Evolutionary conservation across 2,113 vertebrate genomes (phyloP).

Genomic region (crab-eating macaque (Macaca fascicularis)): T2T-MFA8v1.1 NC_088381.1:83898501-83899000

Average conservation of each 20-base stretch:
- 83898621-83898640: background rate
- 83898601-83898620: background rate
- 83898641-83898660: background rate
- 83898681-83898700: background rate
- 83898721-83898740: background rate
- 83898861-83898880: background rate
- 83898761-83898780: background rate
- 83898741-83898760: background rate
- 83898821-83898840: background rate
- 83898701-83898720: background rate
- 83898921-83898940: too few species aligned
- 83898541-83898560: constrained; percentile 8
- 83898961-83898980: too few species aligned
- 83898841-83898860: background rate
- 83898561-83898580: background rate
- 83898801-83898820: background rate
- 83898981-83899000: too few species aligned
- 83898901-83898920: too few species aligned
- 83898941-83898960: too few species aligned
- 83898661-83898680: background rate
- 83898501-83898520: background rate
- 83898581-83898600: fast-evolving
- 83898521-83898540: background rate
- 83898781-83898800: background rate
- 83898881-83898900: background rate